Evolutionary conservation across 2,113 vertebrate genomes (phyloP), one percentile per base, ranked within the genome.

Genomic region (Salvator merianae): DNA sequence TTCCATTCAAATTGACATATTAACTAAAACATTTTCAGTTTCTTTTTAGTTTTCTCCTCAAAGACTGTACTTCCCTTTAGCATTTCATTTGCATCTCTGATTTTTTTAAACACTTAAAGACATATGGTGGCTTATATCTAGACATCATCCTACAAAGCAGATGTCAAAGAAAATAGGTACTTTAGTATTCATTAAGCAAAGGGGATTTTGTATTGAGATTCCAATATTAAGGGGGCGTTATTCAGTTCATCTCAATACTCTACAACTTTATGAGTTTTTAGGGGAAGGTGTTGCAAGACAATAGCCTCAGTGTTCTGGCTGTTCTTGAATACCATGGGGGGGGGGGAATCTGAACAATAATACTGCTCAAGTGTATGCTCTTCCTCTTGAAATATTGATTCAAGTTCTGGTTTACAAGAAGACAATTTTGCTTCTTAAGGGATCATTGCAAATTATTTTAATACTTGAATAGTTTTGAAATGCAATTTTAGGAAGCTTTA

Each of bases 311-410:
- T 85, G 74, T 74, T 79, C 3, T 55, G 75, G 36, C 80, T 86
- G 81, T 79, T 91, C 40, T 87, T 83, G 66, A 66, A 88, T n/a
- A 40, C 1, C 1, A 86, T 13, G 28, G 38, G 26, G 20, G 40
- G 72, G 16, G 43, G 55, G n/a, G n/a, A n/a, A n/a, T n/a, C 81
- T 26, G 86, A 87, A 86, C 43, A 47, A 7, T 47, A 47, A 47
- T 47, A 47, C 10, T 47, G 43, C 43, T 47, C 43, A 47, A 47
- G 6, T 47, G 10, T 47, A 9, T 47, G 5, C 43, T 55, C 9
- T 47, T 50, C 24, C 20, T 50, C 28, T 50, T 50, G 26, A 2
- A 28, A 7, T 24, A 30, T 10, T 66, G 63, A 66, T 47, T 9
- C 10, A 47, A 47, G 10, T 9, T 9, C 26, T 66, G 30, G 3